phyloP scores from a whole-genome alignment of 2,888 invertebrate genomes.

The Aphodius granarius region DNA sequence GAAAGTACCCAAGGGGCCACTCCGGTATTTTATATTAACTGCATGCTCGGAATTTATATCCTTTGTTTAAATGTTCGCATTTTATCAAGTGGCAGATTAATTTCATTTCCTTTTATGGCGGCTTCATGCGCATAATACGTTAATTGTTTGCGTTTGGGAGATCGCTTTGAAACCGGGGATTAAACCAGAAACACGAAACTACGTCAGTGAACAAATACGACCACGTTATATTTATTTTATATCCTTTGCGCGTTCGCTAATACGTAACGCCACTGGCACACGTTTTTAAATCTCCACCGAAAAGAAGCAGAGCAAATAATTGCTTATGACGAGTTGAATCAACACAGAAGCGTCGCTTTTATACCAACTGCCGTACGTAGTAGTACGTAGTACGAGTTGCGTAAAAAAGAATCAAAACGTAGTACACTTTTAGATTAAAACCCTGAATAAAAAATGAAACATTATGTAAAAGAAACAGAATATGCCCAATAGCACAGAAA shows the following conservation, averaged over 20 bases:
- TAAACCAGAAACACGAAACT: neutral
- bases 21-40: neutral
- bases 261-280: neutral
- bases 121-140: neutral
- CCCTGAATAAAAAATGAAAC: too few species aligned
- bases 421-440: too few species aligned
- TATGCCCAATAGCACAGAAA: too few species aligned
- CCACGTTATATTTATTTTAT: neutral
- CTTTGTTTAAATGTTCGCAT: neutral
- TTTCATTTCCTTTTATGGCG: neutral
- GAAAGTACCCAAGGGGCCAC: too few species aligned
- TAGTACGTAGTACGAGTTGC: neutral
- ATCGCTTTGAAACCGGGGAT: neutral
- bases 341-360: neutral
- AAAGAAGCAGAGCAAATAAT: neutral
- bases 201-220: neutral
- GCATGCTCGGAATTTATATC: neutral
- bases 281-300: neutral
- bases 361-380: neutral
- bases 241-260: neutral
- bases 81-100: neutral
- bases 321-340: neutral
- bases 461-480: too few species aligned
- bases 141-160: neutral
- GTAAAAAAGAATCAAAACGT: too few species aligned